phyloP scores from a whole-genome alignment of 2,113 vertebrate genomes.

The Silurus asotus region DNA sequence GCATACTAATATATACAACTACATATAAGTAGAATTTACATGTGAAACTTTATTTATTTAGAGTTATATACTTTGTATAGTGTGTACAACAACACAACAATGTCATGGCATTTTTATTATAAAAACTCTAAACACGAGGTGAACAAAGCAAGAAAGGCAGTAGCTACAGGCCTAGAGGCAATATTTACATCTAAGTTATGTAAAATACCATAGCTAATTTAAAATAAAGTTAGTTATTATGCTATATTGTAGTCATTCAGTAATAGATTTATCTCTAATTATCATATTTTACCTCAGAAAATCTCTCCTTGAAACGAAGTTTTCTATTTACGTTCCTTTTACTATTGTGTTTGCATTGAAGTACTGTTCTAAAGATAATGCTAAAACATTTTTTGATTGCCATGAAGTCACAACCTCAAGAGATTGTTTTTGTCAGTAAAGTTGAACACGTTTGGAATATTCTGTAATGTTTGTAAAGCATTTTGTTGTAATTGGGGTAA shows the following conservation, averaged over 20 bases:
- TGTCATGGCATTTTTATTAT: not conserved
- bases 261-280: not conserved
- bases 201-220: not conserved
- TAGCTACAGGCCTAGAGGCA: not conserved
- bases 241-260: not conserved
- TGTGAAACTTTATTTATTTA: not conserved
- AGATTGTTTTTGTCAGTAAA: not conserved
- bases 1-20: not conserved
- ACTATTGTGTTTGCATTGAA: not conserved
- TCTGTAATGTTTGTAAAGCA: too few relatives aligned
- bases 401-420: not conserved
- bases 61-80: not conserved
- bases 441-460: too few relatives aligned
- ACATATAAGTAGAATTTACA: not conserved
- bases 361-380: not conserved
- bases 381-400: not conserved
- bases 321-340: not conserved
- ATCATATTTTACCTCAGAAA: not conserved
- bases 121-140: not conserved
- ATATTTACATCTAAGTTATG: not conserved
- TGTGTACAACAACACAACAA: not conserved
- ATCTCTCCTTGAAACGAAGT: not conserved
- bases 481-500: not conserved
- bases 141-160: not conserved
- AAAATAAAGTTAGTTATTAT: not conserved